These are phyloP conservation scores for Laspeyria flexula DNA, from an alignment of 2,888 invertebrate genomes.

Conservation along the genomic window DNA sequence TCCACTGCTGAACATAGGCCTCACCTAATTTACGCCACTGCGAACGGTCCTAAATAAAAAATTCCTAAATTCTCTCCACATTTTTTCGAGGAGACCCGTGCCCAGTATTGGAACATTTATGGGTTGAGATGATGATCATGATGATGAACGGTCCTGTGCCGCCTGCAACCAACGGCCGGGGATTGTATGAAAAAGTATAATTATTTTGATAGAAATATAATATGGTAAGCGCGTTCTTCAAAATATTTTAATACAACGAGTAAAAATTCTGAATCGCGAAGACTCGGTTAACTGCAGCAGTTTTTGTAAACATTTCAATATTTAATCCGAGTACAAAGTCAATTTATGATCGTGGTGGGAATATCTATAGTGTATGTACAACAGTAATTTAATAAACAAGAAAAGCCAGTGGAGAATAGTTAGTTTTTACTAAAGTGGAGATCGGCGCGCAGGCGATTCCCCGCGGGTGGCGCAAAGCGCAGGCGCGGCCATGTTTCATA, in stretches of 20 bases:
- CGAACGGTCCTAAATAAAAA: too few relatives aligned
- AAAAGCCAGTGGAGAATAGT: constrained; percentile 58
- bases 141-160: too few relatives aligned
- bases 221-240: not conserved
- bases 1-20: too few relatives aligned
- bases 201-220: too few relatives aligned
- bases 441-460: constrained; percentile 53
- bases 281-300: constrained; percentile 11
- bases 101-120: too few relatives aligned
- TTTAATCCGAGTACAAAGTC: constrained; percentile 44
- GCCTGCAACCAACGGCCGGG: too few relatives aligned
- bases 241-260: constrained; percentile 8
- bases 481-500: constrained; percentile 74
- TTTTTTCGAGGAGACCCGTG: too few relatives aligned
- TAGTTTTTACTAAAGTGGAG: constrained; percentile 64
- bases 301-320: constrained; percentile 39
- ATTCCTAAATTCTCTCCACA: too few relatives aligned
- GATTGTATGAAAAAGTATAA: too few relatives aligned
- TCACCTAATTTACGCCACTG: too few relatives aligned
- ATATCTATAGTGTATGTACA: constrained; percentile 49
- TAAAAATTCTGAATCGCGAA: constrained; percentile 11
- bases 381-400: constrained; percentile 62
- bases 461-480: constrained; percentile 77
- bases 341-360: constrained; percentile 48
- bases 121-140: too few relatives aligned